phyloP scores from a whole-genome alignment of 2,888 invertebrate species.

The Choreutis nemorana region DNA sequence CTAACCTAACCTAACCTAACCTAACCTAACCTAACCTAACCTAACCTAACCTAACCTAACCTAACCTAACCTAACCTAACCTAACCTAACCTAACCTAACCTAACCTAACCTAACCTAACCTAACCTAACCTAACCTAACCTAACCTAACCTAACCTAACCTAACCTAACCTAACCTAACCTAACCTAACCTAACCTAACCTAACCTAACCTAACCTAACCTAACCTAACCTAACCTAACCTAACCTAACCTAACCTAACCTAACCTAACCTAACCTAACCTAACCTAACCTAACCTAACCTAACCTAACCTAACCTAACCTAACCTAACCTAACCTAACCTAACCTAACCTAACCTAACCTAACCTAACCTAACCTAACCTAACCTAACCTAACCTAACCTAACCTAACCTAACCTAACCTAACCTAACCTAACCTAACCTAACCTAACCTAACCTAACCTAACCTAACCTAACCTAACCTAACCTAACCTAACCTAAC shows the following conservation, averaged over 20 bases:
- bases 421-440: conserved; percentile 3
- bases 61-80: conserved; percentile 3
- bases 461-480: conserved; percentile 3
- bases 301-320: conserved; percentile 3
- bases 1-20: conserved; percentile 3
- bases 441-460: conserved; percentile 3
- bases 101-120: conserved; percentile 3
- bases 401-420: conserved; percentile 3
- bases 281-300: conserved; percentile 3
- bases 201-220: conserved; percentile 3
- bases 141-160: conserved; percentile 3
- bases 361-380: conserved; percentile 3
- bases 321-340: conserved; percentile 3
- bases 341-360: conserved; percentile 3
- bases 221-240: conserved; percentile 3
- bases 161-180: conserved; percentile 3
- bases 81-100: conserved; percentile 3
- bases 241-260: conserved; percentile 3
- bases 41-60: conserved; percentile 3
- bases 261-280: conserved; percentile 3
- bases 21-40: conserved; percentile 3
- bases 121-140: conserved; percentile 3
- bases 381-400: conserved; percentile 3
- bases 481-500: conserved; percentile 3
- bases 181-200: conserved; percentile 3